Evolutionary conservation across 2,888 invertebrate species (phyloP), one percentile per base, ranked within the genome.

Genomic region (Heliconius sara): DNA sequence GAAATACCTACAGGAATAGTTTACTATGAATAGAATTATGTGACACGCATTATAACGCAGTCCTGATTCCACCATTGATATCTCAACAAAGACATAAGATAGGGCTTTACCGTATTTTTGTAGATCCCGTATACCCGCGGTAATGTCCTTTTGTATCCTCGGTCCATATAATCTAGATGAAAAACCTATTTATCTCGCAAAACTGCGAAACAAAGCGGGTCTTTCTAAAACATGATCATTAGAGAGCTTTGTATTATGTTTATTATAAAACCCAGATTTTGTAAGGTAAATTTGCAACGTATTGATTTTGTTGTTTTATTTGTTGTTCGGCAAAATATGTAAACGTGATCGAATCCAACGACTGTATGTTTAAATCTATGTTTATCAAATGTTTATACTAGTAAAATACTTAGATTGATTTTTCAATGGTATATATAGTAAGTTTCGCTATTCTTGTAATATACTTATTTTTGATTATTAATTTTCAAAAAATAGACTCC

Each of bases 51-150:
- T 52, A 25, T 25, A 34, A 63, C 25, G 6, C n/a, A 34, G 25
- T 16, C 7, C 16, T 39, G 34, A 60, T 74, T 63, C 63, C 3
- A 16, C 60, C 34, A 74, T 63, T 63, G 25, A 60, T 74, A 63
- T 43, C 16, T 63, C n/a, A 25, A 63, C n/a, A 63, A 63, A 63
- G 39, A 43, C 63, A 19, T 74, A 74, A 27, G 27, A 65, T 25
- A 22, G 10, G 43, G 39, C 43, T 75, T 75, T 75, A 75, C 65
- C 43, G 65, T 22, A 65, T 65, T 75, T 75, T 75, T 65, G 65
- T 75, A 25, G 39, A 75, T 63, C 63, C 65, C 39, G 63, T 65
- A 27, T 63, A 60, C 19, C 39, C 25, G 25, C 43, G 19, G 27
- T 39, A 65, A 43, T 25, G 63, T 2, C 16, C 74, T 74, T 74